These are phyloP conservation scores for Drosophila seguyi DNA, from an alignment of 1,140 invertebrate genomes.

Conservation along the genomic window DNA sequence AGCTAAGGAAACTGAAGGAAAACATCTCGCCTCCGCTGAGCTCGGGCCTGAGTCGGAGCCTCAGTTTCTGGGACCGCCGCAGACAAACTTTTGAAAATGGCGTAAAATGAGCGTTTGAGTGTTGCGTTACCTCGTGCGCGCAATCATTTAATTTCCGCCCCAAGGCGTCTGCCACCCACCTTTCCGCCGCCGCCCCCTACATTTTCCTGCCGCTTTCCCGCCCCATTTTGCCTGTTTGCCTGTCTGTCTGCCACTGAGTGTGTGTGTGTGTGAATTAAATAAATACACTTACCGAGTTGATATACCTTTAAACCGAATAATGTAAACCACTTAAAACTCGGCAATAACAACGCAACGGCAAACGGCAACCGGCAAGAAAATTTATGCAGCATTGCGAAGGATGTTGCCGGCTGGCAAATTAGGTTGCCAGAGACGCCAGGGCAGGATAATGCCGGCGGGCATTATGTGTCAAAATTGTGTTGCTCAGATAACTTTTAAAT, in stretches of 20 bases:
- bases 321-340: slow-evolving; percentile 82
- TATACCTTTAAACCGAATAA: slow-evolving; percentile 83
- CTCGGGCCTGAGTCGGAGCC: slow-evolving; percentile 20
- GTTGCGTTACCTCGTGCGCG: slow-evolving; percentile 82
- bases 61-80: slow-evolving; percentile 43
- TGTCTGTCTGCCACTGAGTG: slow-evolving; percentile 29
- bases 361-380: slow-evolving; percentile 45
- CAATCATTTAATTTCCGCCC: slow-evolving; percentile 83
- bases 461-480: slow-evolving; percentile 80
- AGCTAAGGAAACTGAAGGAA: slow-evolving; percentile 8
- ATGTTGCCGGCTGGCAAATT: slow-evolving; percentile 60
- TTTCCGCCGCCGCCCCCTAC: not conserved
- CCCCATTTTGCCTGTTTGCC: slow-evolving; percentile 18
- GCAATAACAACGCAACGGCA: slow-evolving; percentile 67
- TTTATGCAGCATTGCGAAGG: slow-evolving; percentile 60
- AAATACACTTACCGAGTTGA: slow-evolving; percentile 83
- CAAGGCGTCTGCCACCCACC: slow-evolving; percentile 60
- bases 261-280: slow-evolving; percentile 71
- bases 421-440: slow-evolving; percentile 57
- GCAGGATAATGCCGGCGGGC: slow-evolving; percentile 55
- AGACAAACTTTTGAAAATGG: slow-evolving; percentile 83
- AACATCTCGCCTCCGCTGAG: slow-evolving; percentile 9
- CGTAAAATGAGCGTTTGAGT: slow-evolving; percentile 83
- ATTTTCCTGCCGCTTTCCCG: slow-evolving; percentile 19
- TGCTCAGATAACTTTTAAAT: slow-evolving; percentile 83